Conservation (phyloP, 1,140 invertebrate species). For the Sogatella furcifera region DNA sequence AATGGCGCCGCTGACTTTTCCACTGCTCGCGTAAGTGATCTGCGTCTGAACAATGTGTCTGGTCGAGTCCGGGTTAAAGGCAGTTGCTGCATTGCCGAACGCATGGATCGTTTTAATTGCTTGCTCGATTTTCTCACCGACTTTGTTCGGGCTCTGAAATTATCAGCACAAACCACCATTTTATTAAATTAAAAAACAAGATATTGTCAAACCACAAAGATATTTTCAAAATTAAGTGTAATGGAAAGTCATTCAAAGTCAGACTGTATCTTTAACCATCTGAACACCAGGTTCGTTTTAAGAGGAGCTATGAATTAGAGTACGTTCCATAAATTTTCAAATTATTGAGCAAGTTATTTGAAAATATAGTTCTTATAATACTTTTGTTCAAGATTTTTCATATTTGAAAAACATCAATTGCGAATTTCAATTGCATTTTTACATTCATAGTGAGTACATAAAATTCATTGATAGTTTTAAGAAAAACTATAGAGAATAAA, state of each 20-base stretch:
- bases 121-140: slow-evolving; percentile 55
- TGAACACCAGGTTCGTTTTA: no score
- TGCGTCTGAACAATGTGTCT: slow-evolving; percentile 74
- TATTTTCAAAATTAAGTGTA: no score
- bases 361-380: no score
- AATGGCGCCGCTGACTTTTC: slow-evolving; percentile 74
- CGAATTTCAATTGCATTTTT: no score
- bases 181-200: no score
- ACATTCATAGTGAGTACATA: no score
- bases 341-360: background rate
- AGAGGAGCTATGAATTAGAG: no score
- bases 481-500: background rate
- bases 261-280: no score
- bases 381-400: background rate
- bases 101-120: slow-evolving; percentile 65
- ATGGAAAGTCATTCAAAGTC: no score
- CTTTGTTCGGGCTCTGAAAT: slow-evolving; percentile 35
- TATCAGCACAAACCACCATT: slow-evolving; percentile 3
- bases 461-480: no score
- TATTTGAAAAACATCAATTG: slow-evolving; percentile 9
- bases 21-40: slow-evolving; percentile 71
- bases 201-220: no score
- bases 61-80: slow-evolving; percentile 76
- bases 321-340: no score
- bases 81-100: slow-evolving; percentile 73